These are phyloP conservation scores for Liasis olivaceus DNA, from an alignment of 2,797 vertebrate genomes.

Conservation along the genomic window DNA sequence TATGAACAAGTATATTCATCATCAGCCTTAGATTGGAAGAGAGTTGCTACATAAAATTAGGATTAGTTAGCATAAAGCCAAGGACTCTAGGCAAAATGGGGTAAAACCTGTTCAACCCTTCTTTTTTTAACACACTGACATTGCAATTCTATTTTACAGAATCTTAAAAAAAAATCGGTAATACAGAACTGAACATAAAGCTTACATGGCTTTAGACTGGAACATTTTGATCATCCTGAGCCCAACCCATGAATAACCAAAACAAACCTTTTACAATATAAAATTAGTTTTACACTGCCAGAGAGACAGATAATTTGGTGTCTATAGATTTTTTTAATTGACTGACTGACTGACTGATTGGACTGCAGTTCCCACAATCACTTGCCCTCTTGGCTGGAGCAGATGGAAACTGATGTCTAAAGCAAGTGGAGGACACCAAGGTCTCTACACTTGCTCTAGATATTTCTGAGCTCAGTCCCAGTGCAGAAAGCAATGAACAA, in stretches of 20 bases:
- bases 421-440: neutral
- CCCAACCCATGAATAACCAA: neutral
- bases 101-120: neutral
- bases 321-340: neutral
- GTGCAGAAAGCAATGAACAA: neutral
- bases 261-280: neutral
- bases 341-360: neutral
- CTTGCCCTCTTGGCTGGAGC: neutral
- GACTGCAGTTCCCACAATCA: neutral
- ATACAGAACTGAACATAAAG: neutral
- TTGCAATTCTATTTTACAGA: neutral
- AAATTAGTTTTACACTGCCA: neutral
- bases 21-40: neutral
- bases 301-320: neutral
- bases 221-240: neutral
- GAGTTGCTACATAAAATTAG: neutral
- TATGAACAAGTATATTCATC: neutral
- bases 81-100: neutral
- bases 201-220: neutral
- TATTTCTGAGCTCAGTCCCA: neutral
- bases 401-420: neutral
- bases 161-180: neutral
- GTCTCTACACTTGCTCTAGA: neutral
- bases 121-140: neutral
- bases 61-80: neutral